A percentile compares a stretch with the other conserved stretches of the same genome.
Conservation (phyloP, 2,888 invertebrate species). For the Eilema sororculum region DNA sequence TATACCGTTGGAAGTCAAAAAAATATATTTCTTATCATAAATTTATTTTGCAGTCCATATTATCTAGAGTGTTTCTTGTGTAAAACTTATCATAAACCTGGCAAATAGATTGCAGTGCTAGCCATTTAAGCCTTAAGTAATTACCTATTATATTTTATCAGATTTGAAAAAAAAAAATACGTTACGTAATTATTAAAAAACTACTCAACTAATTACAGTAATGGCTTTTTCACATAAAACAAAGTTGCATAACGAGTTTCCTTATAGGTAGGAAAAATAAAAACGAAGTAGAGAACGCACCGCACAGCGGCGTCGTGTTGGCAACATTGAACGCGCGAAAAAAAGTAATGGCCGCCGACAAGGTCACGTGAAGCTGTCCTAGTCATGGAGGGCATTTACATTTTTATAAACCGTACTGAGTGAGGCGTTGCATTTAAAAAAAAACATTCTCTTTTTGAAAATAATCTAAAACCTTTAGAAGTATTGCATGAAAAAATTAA, state of each 20-base stretch:
- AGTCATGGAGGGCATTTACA: constrained; percentile 84
- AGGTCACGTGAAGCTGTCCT: constrained; percentile 86
- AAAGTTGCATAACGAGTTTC: constrained; percentile 79
- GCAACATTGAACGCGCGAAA: constrained; percentile 84
- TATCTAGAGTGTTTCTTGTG: constrained; percentile 45
- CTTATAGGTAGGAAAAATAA: constrained; percentile 69
- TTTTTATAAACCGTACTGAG: constrained; percentile 74
- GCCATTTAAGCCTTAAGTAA: constrained; percentile 34
- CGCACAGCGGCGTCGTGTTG: constrained; percentile 77
- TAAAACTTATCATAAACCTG: constrained; percentile 41
- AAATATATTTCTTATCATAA: not conserved
- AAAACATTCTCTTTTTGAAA: constrained; percentile 48
- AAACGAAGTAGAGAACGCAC: constrained; percentile 74
- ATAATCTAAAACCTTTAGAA: constrained; percentile 36
- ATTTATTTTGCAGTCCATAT: constrained; percentile 32
- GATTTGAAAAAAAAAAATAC: constrained; percentile 23
- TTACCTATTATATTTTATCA: constrained; percentile 27
- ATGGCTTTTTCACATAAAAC: constrained; percentile 53
- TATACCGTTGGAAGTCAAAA: not conserved
- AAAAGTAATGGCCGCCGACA: constrained; percentile 83
- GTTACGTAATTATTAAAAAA: constrained; percentile 48
- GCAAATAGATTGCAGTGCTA: constrained; percentile 38
- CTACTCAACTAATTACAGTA: constrained; percentile 43
- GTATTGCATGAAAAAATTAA: constrained; percentile 61
- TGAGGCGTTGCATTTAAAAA: constrained; percentile 65